Conservation (phyloP, 2,113 vertebrate species). For the Fukomys damarensis region DNA sequence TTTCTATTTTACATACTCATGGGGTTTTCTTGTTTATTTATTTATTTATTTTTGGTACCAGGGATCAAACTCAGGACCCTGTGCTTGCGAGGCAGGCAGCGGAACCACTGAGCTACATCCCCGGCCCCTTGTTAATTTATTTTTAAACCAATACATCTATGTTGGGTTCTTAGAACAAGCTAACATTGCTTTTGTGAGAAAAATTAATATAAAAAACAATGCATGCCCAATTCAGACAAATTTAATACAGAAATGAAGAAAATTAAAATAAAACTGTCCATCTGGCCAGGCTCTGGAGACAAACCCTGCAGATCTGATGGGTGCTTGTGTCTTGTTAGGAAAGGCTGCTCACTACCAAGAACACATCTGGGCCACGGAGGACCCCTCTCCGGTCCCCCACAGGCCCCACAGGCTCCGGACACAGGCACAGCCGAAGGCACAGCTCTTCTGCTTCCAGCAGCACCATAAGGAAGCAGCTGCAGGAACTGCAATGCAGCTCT, state of each 20-base stretch:
- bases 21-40: not conserved
- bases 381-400: not conserved
- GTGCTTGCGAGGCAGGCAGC: too few species aligned
- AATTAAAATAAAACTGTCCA: slow-evolving; percentile 64
- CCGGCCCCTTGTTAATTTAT: too few species aligned
- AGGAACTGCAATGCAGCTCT: not conserved
- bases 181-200: slow-evolving; percentile 51
- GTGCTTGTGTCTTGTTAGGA: not conserved
- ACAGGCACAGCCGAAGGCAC: accelerated
- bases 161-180: slow-evolving; percentile 51
- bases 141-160: not conserved
- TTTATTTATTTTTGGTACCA: too few species aligned
- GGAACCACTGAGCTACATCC: too few species aligned
- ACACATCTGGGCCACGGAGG: not conserved
- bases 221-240: not conserved
- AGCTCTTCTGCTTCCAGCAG: not conserved
- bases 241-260: slow-evolving; percentile 57
- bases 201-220: slow-evolving; percentile 64
- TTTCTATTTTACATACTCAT: not conserved
- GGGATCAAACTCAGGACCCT: too few species aligned
- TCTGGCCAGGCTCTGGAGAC: not conserved
- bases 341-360: not conserved
- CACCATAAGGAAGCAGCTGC: too few species aligned
- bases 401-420: not conserved
- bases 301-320: not conserved